phyloP scores from a whole-genome alignment of 2,888 invertebrate genomes.

The Ommatoiulus sabulosus region DNA sequence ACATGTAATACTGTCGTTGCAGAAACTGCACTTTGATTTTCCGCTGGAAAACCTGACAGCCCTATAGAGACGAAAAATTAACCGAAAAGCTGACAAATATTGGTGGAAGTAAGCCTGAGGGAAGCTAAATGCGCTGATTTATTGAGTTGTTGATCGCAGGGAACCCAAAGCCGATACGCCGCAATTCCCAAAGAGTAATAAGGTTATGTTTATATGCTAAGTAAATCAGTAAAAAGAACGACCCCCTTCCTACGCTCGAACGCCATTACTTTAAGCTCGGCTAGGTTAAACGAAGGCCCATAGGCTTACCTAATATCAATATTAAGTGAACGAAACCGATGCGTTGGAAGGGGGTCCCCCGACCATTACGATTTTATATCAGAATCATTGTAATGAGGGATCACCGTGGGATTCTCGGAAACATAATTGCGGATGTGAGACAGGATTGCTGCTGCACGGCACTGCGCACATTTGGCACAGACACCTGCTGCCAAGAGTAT shows the following conservation, averaged over 20 bases:
- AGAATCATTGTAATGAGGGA: constrained; percentile 17
- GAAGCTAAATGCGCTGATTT: neutral
- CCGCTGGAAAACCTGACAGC: no score
- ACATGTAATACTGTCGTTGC: no score
- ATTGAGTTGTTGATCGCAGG: constrained; percentile 17
- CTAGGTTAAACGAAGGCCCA: no score
- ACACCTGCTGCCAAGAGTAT: neutral
- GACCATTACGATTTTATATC: constrained; percentile 5
- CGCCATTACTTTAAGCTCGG: neutral
- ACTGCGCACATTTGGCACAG: neutral
- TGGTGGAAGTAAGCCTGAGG: neutral
- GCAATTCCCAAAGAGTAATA: constrained; percentile 23
- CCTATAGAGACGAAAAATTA: neutral
- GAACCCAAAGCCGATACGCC: neutral
- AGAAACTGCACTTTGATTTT: no score
- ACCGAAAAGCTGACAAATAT: neutral
- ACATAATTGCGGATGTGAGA: constrained; percentile 37
- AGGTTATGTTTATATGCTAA: constrained; percentile 20
- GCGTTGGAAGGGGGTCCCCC: neutral
- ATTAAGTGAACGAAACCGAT: neutral
- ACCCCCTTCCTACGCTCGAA: neutral
- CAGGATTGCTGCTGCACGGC: constrained; percentile 5
- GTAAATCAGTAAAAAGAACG: neutral
- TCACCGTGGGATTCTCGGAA: neutral
- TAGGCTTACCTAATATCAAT: neutral